phyloP scores from a whole-genome alignment of 92 coral and sea anemone species.

The Hydrozoanthus gracilis region DNA sequence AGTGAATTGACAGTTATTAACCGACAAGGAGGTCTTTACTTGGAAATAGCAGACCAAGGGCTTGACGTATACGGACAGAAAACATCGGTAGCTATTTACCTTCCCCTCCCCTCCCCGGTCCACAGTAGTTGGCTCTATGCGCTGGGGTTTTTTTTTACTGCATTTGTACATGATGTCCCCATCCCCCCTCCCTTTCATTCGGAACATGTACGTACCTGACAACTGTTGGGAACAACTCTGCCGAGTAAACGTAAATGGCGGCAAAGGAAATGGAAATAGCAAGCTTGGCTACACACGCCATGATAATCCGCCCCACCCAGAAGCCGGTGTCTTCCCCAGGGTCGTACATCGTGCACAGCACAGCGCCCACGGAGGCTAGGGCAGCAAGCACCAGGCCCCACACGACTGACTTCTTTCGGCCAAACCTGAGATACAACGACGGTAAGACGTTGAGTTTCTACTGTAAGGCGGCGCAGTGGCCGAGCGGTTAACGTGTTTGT shows the following conservation, averaged over 20 bases:
- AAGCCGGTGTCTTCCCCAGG: conserved; percentile 16
- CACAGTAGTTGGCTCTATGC: too few relatives aligned
- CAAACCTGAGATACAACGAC: background rate
- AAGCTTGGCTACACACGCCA: conserved; percentile 22
- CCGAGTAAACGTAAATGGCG: conserved; percentile 35
- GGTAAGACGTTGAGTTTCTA: background rate
- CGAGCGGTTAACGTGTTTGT: too few relatives aligned
- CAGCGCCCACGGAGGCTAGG: conserved; percentile 26
- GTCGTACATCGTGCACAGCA: conserved; percentile 25
- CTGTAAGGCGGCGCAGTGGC: background rate
- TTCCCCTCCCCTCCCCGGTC: too few relatives aligned
- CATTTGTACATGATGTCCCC: too few relatives aligned
- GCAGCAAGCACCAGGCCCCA: conserved; percentile 24
- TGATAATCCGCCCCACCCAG: conserved; percentile 7
- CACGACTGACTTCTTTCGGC: conserved; percentile 24
- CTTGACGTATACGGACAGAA: background rate
- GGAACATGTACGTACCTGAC: background rate
- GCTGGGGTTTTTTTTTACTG: too few relatives aligned
- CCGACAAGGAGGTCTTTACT: too few relatives aligned
- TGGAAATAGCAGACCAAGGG: too few relatives aligned
- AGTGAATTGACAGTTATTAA: background rate
- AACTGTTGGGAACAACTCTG: conserved; percentile 32
- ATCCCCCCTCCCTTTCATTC: background rate
- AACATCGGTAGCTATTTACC: background rate
- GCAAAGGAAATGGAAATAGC: conserved; percentile 28